Evolutionary conservation across 2,888 invertebrate species (phyloP).

Genomic region (Cerceris rybyensis): DNA sequence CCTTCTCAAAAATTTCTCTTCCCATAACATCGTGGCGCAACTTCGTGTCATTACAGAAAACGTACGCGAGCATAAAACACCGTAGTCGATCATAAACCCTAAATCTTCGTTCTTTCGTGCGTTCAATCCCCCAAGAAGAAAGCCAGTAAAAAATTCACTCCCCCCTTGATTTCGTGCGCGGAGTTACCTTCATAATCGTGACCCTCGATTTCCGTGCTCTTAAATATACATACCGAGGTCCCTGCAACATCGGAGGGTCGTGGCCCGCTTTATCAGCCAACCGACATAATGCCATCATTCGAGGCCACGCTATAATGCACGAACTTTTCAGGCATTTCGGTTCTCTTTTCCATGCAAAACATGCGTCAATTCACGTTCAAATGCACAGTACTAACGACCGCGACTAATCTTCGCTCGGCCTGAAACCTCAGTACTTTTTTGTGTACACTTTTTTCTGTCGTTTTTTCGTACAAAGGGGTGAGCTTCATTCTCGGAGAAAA

Average conservation of each 20-base stretch:
- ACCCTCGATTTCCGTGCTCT: conserved; percentile 37
- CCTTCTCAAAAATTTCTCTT: too few species aligned
- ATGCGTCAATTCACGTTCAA: conserved; percentile 4
- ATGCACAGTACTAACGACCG: conserved; percentile 7
- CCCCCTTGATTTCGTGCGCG: conserved; percentile 25
- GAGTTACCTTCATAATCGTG: conserved; percentile 34
- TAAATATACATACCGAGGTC: conserved; percentile 35
- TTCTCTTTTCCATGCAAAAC: conserved; percentile 21
- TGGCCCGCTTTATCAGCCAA: conserved; percentile 42
- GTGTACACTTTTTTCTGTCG: neutral
- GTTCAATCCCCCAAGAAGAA: neutral
- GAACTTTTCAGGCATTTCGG: conserved; percentile 26
- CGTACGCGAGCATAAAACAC: too few species aligned
- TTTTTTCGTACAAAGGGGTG: neutral
- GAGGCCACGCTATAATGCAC: conserved; percentile 40
- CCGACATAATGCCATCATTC: conserved; percentile 22
- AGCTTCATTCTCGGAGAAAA: neutral
- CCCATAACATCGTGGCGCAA: too few species aligned
- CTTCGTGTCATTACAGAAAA: too few species aligned
- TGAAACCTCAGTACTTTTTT: neutral
- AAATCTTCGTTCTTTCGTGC: too few species aligned
- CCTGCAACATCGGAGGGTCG: conserved; percentile 2
- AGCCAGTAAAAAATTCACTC: conserved; percentile 20
- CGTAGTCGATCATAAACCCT: too few species aligned
- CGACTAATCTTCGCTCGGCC: conserved; percentile 3